Base-by-base conservation (phyloP, 2,113 vertebrate species). In the Lophochroa leadbeateri region DNA sequence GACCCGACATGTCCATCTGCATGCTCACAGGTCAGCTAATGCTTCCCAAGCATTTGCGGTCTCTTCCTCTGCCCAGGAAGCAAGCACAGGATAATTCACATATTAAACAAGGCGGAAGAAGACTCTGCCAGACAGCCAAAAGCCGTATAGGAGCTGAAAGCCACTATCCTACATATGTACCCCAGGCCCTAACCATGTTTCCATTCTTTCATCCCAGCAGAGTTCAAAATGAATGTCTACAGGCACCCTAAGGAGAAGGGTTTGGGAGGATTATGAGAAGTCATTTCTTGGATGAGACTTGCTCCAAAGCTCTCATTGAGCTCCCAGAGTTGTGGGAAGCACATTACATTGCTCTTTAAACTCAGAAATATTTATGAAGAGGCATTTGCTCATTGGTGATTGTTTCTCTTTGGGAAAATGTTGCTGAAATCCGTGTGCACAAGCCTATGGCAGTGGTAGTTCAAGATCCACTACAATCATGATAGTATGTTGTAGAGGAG, bases 1-100 rank as follows among this genome's bases (percentile, higher is more conserved):
- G 3, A 50, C 64, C 41, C 1, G 0, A 6, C 7, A 0, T 43
- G 50, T 25, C 74, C 74, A 25, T 64, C 82, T 57, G 35, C 64
- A 19, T 1, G 2, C 64, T 63, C 43, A 28, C 2, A 1, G 74
- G n/a, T 72, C 90, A 35, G 39, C 77, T 39, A 21, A 17, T 37
- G 67, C 84, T 90, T 61, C 75, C 78, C 0, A 0, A 67, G 58
- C 17, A 4, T 58, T 41, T 52, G 37, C 33, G 44, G 5, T 6
- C 84, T 69, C 49, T 64, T 86, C 57, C 35, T 77, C 47, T 61
- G 74, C 70, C 74, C 75, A 41, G 63, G 52, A 57, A 80, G 70
- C 53, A 78, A 69, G 82, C 41, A 80, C 15, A 74, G 49, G 41
- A 46, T 43, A 19, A 77, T 78, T 90, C 58, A 41, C 41, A 0